phyloP scores from a whole-genome alignment of 2,113 vertebrate genomes.

The Marcusenius ussheri region DNA sequence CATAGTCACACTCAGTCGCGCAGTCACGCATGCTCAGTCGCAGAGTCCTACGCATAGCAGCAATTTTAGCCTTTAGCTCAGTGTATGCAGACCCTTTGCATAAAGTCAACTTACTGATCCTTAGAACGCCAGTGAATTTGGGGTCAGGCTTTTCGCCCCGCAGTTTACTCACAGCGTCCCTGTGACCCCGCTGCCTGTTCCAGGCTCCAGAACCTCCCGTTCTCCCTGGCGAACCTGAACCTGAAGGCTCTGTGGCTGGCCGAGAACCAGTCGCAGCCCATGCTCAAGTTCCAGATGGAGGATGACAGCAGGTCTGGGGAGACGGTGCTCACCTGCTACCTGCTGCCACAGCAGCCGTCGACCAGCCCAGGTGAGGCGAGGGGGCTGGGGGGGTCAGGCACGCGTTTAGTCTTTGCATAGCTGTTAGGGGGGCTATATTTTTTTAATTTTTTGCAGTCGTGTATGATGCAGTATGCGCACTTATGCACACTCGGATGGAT shows the following conservation, averaged over 20 bases:
- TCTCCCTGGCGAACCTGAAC: constrained; percentile 87
- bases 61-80: background rate
- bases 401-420: background rate
- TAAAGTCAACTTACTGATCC: background rate
- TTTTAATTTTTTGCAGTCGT: background rate
- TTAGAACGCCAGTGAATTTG: background rate
- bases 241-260: constrained; percentile 96
- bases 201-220: constrained; percentile 87
- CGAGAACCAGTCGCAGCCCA: constrained; percentile 95
- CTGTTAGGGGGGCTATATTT: background rate
- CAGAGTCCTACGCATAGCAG: background rate
- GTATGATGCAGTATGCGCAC: background rate
- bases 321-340: constrained; percentile 93
- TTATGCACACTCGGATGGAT: background rate
- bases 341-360: constrained; percentile 89
- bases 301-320: constrained; percentile 82
- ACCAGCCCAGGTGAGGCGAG: constrained; percentile 72
- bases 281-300: constrained; percentile 96
- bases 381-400: background rate
- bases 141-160: background rate
- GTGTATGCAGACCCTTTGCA: background rate
- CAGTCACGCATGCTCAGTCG: background rate
- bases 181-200: too few relatives aligned
- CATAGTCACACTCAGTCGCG: background rate
- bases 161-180: too few relatives aligned